Conservation (phyloP, 2,113 vertebrate genomes). For the Pampusana beccarii region DNA sequence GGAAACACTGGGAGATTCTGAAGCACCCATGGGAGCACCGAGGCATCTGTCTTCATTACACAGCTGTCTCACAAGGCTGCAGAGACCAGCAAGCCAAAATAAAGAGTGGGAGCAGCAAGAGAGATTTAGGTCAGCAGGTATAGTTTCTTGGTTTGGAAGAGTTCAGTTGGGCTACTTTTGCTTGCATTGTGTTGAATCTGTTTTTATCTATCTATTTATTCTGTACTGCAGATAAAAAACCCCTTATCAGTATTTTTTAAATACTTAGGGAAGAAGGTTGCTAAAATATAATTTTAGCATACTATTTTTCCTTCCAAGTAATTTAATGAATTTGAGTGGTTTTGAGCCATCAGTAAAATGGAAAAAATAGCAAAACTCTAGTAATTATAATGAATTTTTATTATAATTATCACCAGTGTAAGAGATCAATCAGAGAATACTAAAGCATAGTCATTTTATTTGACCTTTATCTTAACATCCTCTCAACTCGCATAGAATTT, state of each 20-base stretch:
- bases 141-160: background rate
- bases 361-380: background rate
- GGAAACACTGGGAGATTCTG: background rate
- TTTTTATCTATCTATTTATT: background rate
- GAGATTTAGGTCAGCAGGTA: background rate
- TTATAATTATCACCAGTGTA: background rate
- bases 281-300: background rate
- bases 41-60: background rate
- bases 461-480: background rate
- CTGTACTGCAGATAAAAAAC: background rate
- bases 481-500: background rate
- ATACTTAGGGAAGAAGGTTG: background rate
- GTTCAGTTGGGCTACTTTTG: background rate
- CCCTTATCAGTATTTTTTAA: rapidly evolving
- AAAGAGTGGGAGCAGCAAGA: background rate
- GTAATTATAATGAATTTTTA: background rate
- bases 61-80: background rate
- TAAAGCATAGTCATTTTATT: background rate
- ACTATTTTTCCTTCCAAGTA: background rate
- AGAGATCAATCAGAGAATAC: background rate
- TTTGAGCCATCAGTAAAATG: background rate
- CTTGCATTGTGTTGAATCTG: background rate
- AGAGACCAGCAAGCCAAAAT: background rate
- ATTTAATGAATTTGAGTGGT: background rate
- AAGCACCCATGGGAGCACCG: rapidly evolving